Evolutionary conservation across 2,888 invertebrate genomes (phyloP).

Genomic region (Argynnis bischoffii): DNA sequence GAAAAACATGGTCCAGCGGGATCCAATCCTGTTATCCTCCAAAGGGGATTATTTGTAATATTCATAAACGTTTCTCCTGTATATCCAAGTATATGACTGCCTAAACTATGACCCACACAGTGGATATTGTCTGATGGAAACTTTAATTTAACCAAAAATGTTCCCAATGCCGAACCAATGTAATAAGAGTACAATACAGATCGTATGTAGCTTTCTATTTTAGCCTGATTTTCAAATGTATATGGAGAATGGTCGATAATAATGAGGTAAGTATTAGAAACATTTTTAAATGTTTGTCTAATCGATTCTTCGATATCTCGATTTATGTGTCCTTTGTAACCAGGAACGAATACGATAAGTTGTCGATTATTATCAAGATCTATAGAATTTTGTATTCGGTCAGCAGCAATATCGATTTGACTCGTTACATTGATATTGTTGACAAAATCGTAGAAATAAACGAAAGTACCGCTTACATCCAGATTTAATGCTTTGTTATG

Average conservation of each 20-base stretch:
- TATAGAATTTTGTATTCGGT: slow-evolving; percentile 21
- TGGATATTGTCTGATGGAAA: slow-evolving; percentile 35
- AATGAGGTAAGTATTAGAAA: slow-evolving; percentile 37
- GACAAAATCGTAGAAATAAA: slow-evolving; percentile 41
- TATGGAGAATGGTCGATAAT: slow-evolving; percentile 42
- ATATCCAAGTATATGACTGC: slow-evolving; percentile 40
- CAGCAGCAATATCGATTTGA: slow-evolving; percentile 27
- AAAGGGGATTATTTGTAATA: slow-evolving; percentile 28
- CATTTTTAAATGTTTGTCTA: slow-evolving; percentile 34
- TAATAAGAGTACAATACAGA: slow-evolving; percentile 43
- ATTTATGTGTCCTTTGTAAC: slow-evolving; percentile 40
- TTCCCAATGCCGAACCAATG: slow-evolving; percentile 38
- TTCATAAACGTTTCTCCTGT: slow-evolving; percentile 33
- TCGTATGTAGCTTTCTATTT: slow-evolving; percentile 37
- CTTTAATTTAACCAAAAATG: slow-evolving; percentile 35
- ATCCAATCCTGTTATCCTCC: slow-evolving; percentile 41
- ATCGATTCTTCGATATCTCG: slow-evolving; percentile 38
- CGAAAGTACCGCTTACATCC: slow-evolving; percentile 36
- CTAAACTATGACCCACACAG: slow-evolving; percentile 42
- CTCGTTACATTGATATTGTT: slow-evolving; percentile 34
- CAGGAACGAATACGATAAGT: slow-evolving; percentile 39
- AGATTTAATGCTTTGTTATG: slow-evolving; percentile 33
- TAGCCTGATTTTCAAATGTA: slow-evolving; percentile 36
- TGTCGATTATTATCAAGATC: slow-evolving; percentile 27
- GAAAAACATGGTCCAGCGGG: slow-evolving; percentile 44